Evolutionary conservation across 2,888 invertebrate genomes (phyloP).

Genomic region (Lamproptera curius): DNA sequence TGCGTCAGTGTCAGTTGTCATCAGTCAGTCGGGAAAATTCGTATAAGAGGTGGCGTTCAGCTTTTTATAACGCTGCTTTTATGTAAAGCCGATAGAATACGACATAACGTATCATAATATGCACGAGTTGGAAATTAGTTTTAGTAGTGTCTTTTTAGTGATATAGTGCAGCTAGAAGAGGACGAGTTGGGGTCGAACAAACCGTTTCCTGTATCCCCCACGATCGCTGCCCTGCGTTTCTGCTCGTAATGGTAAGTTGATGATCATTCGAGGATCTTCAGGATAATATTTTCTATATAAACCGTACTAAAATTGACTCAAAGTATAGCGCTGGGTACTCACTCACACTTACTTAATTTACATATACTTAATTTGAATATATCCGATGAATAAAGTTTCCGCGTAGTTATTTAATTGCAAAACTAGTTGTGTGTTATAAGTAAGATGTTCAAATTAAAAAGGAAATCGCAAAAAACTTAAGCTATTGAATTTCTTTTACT

Average conservation of each 20-base stretch:
- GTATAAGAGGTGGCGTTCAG: constrained; percentile 6
- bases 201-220: constrained; percentile 17
- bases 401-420: too few relatives aligned
- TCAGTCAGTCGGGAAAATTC: constrained; percentile 10
- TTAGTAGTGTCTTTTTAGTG: constrained; percentile 1
- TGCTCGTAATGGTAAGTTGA: constrained; percentile 19
- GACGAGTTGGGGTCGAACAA: constrained; percentile 4
- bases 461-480: too few relatives aligned
- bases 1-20: constrained; percentile 16
- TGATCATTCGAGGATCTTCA: neutral
- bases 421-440: too few relatives aligned
- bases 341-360: too few relatives aligned
- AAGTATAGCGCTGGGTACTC: too few relatives aligned
- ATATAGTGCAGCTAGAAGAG: neutral
- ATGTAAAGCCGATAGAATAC: constrained; percentile 1
- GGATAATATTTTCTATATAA: neutral
- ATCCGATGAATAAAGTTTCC: too few relatives aligned
- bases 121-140: neutral
- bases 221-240: constrained; percentile 19
- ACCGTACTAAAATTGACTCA: neutral
- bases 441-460: too few relatives aligned
- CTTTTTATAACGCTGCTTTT: constrained; percentile 2
- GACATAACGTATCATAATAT: neutral
- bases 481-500: too few relatives aligned
- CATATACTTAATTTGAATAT: too few relatives aligned